These are phyloP conservation scores for Fregata magnificens DNA, from an alignment of 2,113 vertebrate species.

Conservation along the genomic window DNA sequence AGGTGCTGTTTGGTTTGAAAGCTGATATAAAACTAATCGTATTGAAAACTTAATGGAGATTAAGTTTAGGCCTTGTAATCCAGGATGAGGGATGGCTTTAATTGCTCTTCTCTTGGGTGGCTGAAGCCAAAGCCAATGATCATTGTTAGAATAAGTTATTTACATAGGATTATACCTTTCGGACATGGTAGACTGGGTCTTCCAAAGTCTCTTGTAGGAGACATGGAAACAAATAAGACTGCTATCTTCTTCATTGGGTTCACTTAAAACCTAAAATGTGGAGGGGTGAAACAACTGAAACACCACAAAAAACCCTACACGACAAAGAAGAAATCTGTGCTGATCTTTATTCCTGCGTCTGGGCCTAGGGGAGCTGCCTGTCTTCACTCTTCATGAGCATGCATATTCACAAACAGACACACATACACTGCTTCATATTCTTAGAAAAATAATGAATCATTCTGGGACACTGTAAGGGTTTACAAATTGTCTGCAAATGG, in stretches of 20 bases:
- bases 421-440: neutral
- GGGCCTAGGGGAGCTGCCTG: neutral
- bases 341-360: neutral
- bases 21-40: neutral
- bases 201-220: neutral
- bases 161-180: neutral
- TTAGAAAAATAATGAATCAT: conserved; percentile 37
- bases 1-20: neutral
- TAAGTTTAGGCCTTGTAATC: neutral
- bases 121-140: neutral
- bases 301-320: neutral
- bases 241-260: neutral
- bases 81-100: neutral
- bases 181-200: neutral
- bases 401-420: neutral
- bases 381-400: neutral
- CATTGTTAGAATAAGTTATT: neutral
- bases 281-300: neutral
- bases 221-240: neutral
- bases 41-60: neutral
- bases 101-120: neutral
- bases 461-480: neutral
- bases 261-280: neutral
- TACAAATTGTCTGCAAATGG: conserved; percentile 34
- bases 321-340: neutral